phyloP scores from a whole-genome alignment of 2,797 vertebrate genomes.

The Clarias platycephalus region DNA sequence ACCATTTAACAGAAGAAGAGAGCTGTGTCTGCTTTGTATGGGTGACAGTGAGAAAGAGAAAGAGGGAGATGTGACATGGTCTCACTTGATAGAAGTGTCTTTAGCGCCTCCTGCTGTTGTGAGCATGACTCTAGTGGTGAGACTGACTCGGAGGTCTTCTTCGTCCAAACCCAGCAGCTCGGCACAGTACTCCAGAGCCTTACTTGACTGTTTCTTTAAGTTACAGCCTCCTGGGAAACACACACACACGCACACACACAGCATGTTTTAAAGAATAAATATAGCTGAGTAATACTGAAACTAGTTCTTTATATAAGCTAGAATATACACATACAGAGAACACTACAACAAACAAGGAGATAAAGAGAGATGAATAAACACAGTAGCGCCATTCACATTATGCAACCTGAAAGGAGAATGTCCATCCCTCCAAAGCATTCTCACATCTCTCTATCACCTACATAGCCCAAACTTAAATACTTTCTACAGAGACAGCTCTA shows the following conservation, averaged over 20 bases:
- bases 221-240: conserved; percentile 78
- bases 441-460: neutral
- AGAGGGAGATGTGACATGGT: neutral
- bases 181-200: conserved; percentile 84
- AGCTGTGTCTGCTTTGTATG: neutral
- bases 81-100: conserved; percentile 96
- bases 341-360: neutral
- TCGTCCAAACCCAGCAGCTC: conserved; percentile 87
- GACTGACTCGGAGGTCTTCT: conserved; percentile 88
- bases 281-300: neutral
- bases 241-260: conserved; percentile 46
- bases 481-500: no score
- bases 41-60: neutral
- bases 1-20: neutral
- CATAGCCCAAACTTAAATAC: neutral
- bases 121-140: conserved; percentile 92
- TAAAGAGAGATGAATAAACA: neutral
- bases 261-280: neutral
- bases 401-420: neutral
- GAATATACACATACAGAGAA: no score
- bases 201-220: conserved; percentile 80
- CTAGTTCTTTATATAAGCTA: neutral
- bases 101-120: conserved; percentile 95
- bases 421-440: neutral
- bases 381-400: neutral